These are phyloP conservation scores for Labeo rohita DNA, from an alignment of 2,113 vertebrate species.

Conservation along the genomic window DNA sequence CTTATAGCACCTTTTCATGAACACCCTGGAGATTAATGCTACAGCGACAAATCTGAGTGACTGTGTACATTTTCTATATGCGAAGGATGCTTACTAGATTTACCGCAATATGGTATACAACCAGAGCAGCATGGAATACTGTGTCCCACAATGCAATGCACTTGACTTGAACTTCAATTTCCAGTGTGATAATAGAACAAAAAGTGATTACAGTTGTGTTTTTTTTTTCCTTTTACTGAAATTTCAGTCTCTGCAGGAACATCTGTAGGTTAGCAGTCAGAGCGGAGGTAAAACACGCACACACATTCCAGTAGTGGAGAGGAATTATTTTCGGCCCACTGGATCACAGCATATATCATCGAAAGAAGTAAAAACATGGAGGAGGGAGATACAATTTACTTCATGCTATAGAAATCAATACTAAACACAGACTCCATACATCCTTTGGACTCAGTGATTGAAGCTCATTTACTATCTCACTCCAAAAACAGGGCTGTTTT, in stretches of 20 bases:
- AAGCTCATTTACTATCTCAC: background rate
- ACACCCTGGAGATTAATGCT: background rate
- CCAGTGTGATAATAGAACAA: background rate
- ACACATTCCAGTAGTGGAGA: background rate
- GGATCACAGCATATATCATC: background rate
- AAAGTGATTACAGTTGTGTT: background rate
- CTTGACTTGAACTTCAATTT: background rate
- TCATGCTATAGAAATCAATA: constrained; percentile 19
- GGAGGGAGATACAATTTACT: background rate
- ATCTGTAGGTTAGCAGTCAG: background rate
- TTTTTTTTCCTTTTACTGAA: background rate
- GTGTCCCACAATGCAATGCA: background rate
- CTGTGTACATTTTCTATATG: background rate
- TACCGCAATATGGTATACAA: background rate
- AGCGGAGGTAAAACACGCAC: background rate
- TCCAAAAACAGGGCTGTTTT: constrained; percentile 1
- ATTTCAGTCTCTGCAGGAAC: background rate
- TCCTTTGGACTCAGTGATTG: background rate
- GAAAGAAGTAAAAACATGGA: background rate
- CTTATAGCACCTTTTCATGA: background rate
- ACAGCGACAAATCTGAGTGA: background rate
- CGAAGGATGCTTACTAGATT: background rate
- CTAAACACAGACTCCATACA: background rate
- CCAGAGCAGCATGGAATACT: background rate
- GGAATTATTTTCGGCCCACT: background rate